Base-by-base conservation (phyloP, 1,140 invertebrate genomes). In the Colletes latitarsis region DNA sequence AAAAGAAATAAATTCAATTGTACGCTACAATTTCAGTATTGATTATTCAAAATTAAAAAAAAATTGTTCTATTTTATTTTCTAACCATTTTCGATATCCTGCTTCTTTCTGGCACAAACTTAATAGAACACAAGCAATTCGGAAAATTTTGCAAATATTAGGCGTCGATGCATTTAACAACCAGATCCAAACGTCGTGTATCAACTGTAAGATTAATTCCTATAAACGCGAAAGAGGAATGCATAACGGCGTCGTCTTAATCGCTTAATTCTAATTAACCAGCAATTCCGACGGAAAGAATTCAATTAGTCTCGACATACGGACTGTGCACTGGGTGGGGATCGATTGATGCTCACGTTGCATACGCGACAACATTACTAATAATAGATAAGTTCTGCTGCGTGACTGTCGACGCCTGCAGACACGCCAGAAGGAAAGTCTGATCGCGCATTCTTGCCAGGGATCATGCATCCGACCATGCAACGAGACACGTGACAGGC, bases 361-460 rank as follows among this genome's bases (percentile, higher is more conserved):
- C 17, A 39, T 6, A 62, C 9, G 1, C 12, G 21, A 15, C 10
- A 15, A 39, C 60, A 21, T 6, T 39, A 62, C 30, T 66, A 66
- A 66, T 66, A 19, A 46, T 46, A 46, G 17, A 46, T 9, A 19
- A 46, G 46, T 4, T 66, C 12, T 46, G 63, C 63, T 66, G 3
- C 41, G 39, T 19, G 17, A 19, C 17, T 19, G 43, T 12, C 41
- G 17, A 66, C 63, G 63, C 41, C 17, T 3, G n/a, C 39, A 64
- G 62, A 64, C 14, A 15, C 46, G 6, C 14, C 19, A 55, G 6
- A 55, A 69, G 49, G 49, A 69, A 69, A 55, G 67, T 69, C 21
- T 21, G 69, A 43, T 71, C 57, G 53, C 4, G 5, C 19, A 21
- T 62, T 73, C 41, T 49, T 21, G 43, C 39, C 4, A 9, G 8